Base-by-base conservation (phyloP, 2,888 invertebrate genomes). In the Drosophila birchii region DNA sequence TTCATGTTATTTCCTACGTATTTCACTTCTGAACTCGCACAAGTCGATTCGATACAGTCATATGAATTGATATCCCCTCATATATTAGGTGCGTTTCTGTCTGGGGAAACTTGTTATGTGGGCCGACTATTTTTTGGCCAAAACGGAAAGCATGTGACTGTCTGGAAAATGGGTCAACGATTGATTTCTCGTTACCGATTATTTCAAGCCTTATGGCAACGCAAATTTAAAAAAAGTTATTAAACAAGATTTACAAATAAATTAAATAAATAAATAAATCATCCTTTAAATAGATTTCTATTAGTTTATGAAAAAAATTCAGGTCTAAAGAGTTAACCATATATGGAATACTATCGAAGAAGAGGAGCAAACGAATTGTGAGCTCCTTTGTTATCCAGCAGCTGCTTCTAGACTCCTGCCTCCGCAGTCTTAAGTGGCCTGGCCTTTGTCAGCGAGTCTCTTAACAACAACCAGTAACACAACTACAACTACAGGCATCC, bases 391-490 rank as follows among this genome's bases (percentile, higher is more conserved):
- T 81, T 43, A 23, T n/a, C 29, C 66, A 34, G 60, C 66, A 58
- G 47, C 72, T 58, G 39, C 29, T 73, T 75, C 58, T 53, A 63
- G 76, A 43, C 58, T 58, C 32, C 58, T 51, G 71, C 58, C 57
- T 68, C 51, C 54, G 62, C 56, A 45, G 23, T 44, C 62, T 36
- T 79, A 79, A 81, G 81, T 84, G 81, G 86, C 82, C 68, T 41
- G 81, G 51, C 66, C 81, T 76, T 82, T 82, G 84, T 84, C 39
- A 60, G 75, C 59, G 20, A 57, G 29, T 62, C 72, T 51, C 51
- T 51, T 51, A 36, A 34, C 70, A 72, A 58, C 58, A 53, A 43
- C 54, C 58, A 54, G 41, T 36, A 61, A 58, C 64, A 69, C 66
- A 32, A 56, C 69, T 38, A 69, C 60, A 63, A 53, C 49, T 45